Base-by-base conservation (phyloP, 2,113 vertebrate genomes). In the Hassar affinis region DNA sequence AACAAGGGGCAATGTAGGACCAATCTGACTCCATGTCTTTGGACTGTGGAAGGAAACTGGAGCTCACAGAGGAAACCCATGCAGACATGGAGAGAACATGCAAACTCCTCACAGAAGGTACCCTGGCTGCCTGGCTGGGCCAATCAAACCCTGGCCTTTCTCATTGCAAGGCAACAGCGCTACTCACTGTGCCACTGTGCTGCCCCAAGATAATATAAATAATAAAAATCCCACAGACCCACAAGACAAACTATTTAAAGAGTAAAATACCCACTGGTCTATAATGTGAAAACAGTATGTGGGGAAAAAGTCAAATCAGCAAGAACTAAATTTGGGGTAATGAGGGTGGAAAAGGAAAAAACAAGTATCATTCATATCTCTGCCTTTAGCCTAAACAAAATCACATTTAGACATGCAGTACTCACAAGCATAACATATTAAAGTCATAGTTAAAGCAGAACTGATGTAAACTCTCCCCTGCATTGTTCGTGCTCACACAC, bases 401-500 rank as follows among this genome's bases (percentile, higher is more conserved):
- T 59, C 11, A 4, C 22, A 33, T 45, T 56, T 49, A 27, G 45
- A 52, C 62, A 22, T 30, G 54, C 17, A 22, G 22, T 25, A 62
- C 42, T 61, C n/a, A 69, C 33, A 47, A 52, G 59, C 22, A 45
- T 10, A 59, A 6, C 38, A 35, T 35, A 52, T 15, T 72, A 42
- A 45, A 49, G 2, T 79, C 15, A 35, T 25, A 49, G 18, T 51
- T 18, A 59, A 62, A 62, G 54, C 27, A 30, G 4, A 52, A 20
- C 9, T 84, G 64, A 74, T 38, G 6, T 51, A 27, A 25, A 47
- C 69, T 71, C 15, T 33, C 49, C 20, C 20, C 10, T 30, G 59
- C 33, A 78, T 69, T 76, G n/a, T 74, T 59, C n/a, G 20, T 42
- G 38, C 30, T n/a, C 74, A n/a, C 42, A 81, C 78, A 42, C 82